Conservation (phyloP, 2,888 invertebrate species). For the Cosmia pyralina region DNA sequence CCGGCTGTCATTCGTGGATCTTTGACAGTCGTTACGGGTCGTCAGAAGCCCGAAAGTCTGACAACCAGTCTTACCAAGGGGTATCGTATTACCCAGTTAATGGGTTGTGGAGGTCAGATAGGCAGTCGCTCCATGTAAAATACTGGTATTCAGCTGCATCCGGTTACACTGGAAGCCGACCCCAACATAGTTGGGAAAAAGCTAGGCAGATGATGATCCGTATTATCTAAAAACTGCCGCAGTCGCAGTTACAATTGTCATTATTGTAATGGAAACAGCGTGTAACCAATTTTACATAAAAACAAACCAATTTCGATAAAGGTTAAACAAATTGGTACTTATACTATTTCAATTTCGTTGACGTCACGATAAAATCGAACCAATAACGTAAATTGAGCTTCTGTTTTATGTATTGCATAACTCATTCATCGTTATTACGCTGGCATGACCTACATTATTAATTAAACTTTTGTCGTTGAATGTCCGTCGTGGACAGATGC, state of each 20-base stretch:
- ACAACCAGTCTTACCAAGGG: too few species aligned
- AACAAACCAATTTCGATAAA: constrained; percentile 28
- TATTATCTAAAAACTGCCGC: background rate
- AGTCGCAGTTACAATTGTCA: too few species aligned
- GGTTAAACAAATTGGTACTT: constrained; percentile 32
- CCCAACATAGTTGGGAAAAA: too few species aligned
- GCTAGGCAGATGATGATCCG: too few species aligned
- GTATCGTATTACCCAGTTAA: too few species aligned
- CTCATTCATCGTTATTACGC: constrained; percentile 36
- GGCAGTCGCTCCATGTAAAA: too few species aligned
- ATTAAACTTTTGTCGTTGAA: constrained; percentile 68
- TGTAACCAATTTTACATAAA: constrained; percentile 12
- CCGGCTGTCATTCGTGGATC: too few species aligned
- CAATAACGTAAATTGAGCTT: constrained; percentile 20
- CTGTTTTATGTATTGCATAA: constrained; percentile 34
- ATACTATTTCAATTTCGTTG: constrained; percentile 31
- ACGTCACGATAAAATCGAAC: constrained; percentile 19
- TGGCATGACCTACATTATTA: constrained; percentile 61
- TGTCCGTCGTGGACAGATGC: constrained; percentile 75
- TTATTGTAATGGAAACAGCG: background rate
- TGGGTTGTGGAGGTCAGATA: too few species aligned
- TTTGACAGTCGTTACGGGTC: too few species aligned
- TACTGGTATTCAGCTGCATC: too few species aligned
- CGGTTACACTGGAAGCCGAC: too few species aligned
- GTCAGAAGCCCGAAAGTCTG: too few species aligned